Evolutionary conservation across 2,797 vertebrate genomes (phyloP).

Genomic region (Crocidura indochinensis): DNA sequence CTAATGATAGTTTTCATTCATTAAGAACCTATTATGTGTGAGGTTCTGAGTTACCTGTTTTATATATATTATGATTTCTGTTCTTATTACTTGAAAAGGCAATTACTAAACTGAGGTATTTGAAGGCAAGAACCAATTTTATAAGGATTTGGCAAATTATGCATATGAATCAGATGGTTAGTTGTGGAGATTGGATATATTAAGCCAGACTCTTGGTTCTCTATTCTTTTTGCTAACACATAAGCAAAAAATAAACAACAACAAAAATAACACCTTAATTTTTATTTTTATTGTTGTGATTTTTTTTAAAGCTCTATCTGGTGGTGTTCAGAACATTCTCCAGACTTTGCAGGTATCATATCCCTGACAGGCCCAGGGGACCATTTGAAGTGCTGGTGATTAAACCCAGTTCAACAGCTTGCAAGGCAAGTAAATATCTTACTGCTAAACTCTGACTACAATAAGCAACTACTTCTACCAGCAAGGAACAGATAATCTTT

Average conservation of each 20-base stretch:
- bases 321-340: too few species aligned
- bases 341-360: too few species aligned
- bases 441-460: too few species aligned
- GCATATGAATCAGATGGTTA: not conserved
- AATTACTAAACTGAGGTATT: not conserved
- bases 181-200: not conserved
- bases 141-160: not conserved
- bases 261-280: not conserved
- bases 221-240: not conserved
- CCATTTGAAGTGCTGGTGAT: too few species aligned
- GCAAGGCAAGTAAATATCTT: too few species aligned
- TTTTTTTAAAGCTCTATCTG: too few species aligned
- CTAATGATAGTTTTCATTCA: not conserved
- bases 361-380: too few species aligned
- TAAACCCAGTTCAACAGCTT: too few species aligned
- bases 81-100: not conserved
- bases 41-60: not conserved
- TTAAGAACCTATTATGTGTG: not conserved
- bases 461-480: not conserved
- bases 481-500: not conserved
- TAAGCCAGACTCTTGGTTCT: not conserved
- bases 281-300: too few species aligned
- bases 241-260: too few species aligned
- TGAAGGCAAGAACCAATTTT: conserved; percentile 11
- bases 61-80: not conserved